Conservation (phyloP, 2,113 vertebrate species). For the Grallaria varia region DNA sequence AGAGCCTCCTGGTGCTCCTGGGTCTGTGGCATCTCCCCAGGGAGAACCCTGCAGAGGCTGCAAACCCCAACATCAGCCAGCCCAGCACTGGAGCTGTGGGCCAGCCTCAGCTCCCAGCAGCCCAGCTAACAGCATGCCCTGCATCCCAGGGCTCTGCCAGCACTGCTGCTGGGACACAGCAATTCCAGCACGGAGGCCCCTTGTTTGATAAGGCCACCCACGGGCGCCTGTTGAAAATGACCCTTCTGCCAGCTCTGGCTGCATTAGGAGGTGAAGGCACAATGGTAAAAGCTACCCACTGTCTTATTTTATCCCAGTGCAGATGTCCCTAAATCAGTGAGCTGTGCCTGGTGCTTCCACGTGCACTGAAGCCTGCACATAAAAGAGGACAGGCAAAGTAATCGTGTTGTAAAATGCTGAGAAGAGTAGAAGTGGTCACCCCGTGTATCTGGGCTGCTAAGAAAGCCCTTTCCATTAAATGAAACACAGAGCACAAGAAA, state of each 20-base stretch:
- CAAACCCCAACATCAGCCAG: not conserved
- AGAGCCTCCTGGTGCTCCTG: not conserved
- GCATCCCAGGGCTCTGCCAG: not conserved
- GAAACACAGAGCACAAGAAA: not conserved
- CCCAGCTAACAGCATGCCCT: not conserved
- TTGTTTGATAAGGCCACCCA: not conserved
- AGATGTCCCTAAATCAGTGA: not conserved
- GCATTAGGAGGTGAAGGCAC: not conserved
- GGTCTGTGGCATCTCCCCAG: not conserved
- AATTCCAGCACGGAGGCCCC: not conserved
- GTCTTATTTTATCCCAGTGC: not conserved
- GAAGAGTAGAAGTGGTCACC: not conserved
- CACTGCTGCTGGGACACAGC: not conserved
- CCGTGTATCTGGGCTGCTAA: not conserved
- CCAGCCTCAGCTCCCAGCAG: not conserved
- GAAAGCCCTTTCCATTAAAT: not conserved
- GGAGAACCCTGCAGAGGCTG: not conserved
- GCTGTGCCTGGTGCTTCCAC: not conserved
- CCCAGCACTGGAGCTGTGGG: rapidly evolving
- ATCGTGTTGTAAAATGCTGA: not conserved
- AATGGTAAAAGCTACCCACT: not conserved
- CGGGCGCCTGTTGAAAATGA: not conserved
- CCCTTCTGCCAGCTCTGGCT: not conserved
- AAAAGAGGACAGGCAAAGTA: conserved; percentile 10
- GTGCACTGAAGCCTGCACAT: not conserved